Percentiles rank a stretch among this genome's conserved stretches.
These are phyloP conservation scores for Nestor notabilis DNA, from an alignment of 2,113 vertebrate species.

Conservation along the genomic window DNA sequence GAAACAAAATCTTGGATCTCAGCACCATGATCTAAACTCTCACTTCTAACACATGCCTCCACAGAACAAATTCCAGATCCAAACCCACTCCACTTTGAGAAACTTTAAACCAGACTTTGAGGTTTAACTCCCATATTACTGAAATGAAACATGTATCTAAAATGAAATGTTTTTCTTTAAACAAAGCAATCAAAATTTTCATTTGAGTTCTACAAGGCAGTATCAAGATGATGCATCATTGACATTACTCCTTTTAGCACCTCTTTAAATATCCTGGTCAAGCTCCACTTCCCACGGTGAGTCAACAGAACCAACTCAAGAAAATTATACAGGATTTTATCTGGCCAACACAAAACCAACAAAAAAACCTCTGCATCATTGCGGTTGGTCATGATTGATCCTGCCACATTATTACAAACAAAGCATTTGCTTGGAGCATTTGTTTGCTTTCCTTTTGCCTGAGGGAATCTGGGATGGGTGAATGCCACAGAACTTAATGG, in stretches of 20 bases:
- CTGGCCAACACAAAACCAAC: neutral
- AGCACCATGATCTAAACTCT: neutral
- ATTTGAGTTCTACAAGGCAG: neutral
- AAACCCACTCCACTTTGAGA: neutral
- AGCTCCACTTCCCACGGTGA: neutral
- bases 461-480: slow-evolving; percentile 26
- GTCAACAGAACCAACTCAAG: neutral
- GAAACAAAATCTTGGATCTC: slow-evolving; percentile 6
- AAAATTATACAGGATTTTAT: slow-evolving; percentile 37
- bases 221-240: neutral
- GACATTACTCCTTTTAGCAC: slow-evolving; percentile 15
- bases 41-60: neutral
- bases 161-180: neutral
- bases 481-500: slow-evolving; percentile 44
- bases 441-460: slow-evolving; percentile 40
- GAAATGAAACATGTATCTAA: neutral
- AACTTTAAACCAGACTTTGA: neutral
- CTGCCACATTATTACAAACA: slow-evolving; percentile 24
- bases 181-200: neutral
- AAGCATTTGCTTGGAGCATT: neutral
- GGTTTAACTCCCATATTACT: neutral
- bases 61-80: neutral
- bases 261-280: slow-evolving; percentile 22
- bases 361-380: slow-evolving; percentile 14
- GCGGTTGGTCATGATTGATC: slow-evolving; percentile 37